Percentiles rank a stretch among this genome's conserved stretches.
Evolutionary conservation across 2,113 vertebrate genomes (phyloP).

Genomic region (Triplophysa tibetana): DNA sequence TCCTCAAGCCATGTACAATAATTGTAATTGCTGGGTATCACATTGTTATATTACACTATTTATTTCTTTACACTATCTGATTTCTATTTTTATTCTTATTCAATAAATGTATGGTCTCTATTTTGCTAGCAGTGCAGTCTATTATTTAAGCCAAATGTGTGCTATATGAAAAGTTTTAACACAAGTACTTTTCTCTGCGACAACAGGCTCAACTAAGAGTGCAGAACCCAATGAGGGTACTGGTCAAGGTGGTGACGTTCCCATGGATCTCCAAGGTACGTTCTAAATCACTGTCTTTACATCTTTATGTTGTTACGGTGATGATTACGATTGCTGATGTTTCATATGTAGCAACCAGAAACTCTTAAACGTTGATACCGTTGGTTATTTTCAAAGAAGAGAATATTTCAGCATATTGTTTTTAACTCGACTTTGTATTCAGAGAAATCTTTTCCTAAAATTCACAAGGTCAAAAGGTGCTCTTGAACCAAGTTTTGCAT

Average conservation of each 20-base stretch:
- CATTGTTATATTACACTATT: background rate
- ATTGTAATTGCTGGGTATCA: background rate
- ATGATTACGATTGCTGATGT: background rate
- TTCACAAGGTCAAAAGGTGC: slow-evolving; percentile 32
- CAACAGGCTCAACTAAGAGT: slow-evolving; percentile 28
- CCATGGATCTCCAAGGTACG: slow-evolving; percentile 42
- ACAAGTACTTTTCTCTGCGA: background rate
- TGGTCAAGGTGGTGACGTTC: background rate
- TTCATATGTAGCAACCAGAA: background rate
- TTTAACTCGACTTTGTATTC: background rate
- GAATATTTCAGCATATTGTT: background rate
- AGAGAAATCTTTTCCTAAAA: background rate
- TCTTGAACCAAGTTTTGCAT: slow-evolving; percentile 13
- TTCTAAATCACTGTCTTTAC: background rate
- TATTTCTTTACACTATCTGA: background rate
- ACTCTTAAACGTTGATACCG: background rate
- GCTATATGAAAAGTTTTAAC: background rate
- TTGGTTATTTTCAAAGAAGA: background rate
- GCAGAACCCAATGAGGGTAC: slow-evolving; percentile 6
- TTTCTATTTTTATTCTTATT: too few relatives aligned
- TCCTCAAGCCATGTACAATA: background rate
- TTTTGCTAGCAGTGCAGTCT: background rate
- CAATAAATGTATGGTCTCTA: too few relatives aligned
- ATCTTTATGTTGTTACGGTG: background rate
- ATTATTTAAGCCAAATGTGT: background rate